Conservation (phyloP, 2,888 invertebrate species). For the Caenorhabditis afra region DNA sequence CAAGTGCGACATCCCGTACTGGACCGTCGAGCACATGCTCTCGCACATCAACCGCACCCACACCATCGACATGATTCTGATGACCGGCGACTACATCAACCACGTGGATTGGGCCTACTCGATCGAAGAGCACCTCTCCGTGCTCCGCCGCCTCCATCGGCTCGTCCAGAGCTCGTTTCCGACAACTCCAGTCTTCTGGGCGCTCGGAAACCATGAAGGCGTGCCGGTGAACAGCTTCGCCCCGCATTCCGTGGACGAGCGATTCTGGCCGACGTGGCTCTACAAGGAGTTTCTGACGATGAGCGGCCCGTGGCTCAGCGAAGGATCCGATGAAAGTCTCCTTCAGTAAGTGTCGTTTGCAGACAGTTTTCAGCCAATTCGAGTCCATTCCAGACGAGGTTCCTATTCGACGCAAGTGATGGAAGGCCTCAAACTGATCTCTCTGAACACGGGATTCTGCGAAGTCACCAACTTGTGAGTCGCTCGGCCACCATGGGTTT, state of each 20-base stretch:
- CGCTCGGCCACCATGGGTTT: background rate
- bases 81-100: conserved; percentile 96
- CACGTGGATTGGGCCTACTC: conserved; percentile 95
- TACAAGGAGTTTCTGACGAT: conserved; percentile 86
- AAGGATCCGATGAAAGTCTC: conserved; percentile 65
- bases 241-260: conserved; percentile 80
- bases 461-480: conserved; percentile 82
- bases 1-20: conserved; percentile 93
- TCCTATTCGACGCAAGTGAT: conserved; percentile 87
- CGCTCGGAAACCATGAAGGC: conserved; percentile 96
- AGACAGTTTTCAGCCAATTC: background rate
- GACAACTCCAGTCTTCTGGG: conserved; percentile 90
- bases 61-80: conserved; percentile 85
- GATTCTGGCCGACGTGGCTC: conserved; percentile 87
- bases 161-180: conserved; percentile 85
- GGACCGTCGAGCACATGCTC: conserved; percentile 93
- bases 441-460: conserved; percentile 80
- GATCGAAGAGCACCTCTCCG: conserved; percentile 73
- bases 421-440: conserved; percentile 75
- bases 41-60: conserved; percentile 80
- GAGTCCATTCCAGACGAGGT: conserved; percentile 84
- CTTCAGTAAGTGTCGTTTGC: conserved; percentile 63
- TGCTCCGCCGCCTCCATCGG: conserved; percentile 46
- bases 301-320: conserved; percentile 88
- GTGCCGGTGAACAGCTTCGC: conserved; percentile 81